phyloP scores from a whole-genome alignment of 2,113 vertebrate genomes.

The Apteryx owenii region DNA sequence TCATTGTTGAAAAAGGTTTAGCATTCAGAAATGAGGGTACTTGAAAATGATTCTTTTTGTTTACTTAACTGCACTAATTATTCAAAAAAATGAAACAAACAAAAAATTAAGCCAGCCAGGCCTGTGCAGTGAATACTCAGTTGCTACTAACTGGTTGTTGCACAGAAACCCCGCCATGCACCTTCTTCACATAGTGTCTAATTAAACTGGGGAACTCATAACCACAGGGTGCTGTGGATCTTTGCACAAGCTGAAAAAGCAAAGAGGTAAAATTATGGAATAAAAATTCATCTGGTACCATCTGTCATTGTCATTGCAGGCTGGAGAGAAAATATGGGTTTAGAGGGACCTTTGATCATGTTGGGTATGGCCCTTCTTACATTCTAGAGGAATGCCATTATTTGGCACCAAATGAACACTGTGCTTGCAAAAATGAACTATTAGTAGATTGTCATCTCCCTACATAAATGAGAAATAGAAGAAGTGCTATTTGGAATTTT shows the following conservation, averaged over 20 bases:
- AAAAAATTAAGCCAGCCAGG: neutral
- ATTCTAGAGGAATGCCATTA: neutral
- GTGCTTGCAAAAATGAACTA: neutral
- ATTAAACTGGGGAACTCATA: neutral
- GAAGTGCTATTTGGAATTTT: neutral
- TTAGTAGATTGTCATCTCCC: neutral
- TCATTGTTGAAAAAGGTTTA: neutral
- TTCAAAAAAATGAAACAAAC: rapidly evolving
- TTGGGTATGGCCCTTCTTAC: neutral
- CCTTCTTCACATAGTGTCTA: neutral
- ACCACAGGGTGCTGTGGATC: neutral
- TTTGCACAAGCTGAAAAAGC: neutral
- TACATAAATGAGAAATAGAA: neutral
- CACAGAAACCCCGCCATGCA: neutral
- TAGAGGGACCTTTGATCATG: neutral
- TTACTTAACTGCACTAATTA: neutral
- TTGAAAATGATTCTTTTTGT: neutral
- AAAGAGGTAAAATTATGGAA: neutral
- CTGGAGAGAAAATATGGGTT: rapidly evolving
- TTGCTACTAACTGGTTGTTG: neutral
- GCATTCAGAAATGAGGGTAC: neutral
- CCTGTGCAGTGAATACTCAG: neutral
- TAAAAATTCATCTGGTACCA: neutral
- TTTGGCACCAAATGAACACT: neutral
- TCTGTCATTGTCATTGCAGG: rapidly evolving